Percentiles rank a stretch among this genome's conserved stretches.
These are phyloP conservation scores for Pogonophryne albipinna DNA, from an alignment of 2,797 vertebrate species.

Conservation along the genomic window DNA sequence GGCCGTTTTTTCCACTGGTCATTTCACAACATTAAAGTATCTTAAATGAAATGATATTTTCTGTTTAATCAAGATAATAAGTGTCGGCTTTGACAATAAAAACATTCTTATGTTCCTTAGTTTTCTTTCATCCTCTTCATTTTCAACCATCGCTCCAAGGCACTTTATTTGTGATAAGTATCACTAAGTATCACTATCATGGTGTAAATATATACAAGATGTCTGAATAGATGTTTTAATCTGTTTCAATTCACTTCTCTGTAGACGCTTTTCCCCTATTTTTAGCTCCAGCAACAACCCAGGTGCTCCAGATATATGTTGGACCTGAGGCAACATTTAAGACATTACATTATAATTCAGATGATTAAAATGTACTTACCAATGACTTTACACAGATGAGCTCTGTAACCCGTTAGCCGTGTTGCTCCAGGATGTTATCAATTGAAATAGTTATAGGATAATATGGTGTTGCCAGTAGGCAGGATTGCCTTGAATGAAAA, in stretches of 20 bases:
- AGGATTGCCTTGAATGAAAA: conserved; percentile 30
- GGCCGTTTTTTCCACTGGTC: background rate
- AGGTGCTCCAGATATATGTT: background rate
- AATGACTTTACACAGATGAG: background rate
- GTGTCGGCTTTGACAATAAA: background rate
- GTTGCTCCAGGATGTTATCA: background rate
- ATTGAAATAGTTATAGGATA: background rate
- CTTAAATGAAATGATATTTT: background rate
- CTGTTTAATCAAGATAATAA: background rate
- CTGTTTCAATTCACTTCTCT: background rate
- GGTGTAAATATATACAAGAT: background rate
- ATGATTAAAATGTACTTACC: conserved; percentile 50
- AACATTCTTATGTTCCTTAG: background rate
- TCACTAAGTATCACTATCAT: no score
- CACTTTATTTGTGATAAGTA: background rate
- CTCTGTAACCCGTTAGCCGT: background rate
- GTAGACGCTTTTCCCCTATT: background rate
- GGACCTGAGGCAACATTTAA: background rate
- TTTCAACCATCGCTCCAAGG: background rate
- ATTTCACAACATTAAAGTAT: conserved; percentile 4
- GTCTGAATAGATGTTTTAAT: background rate
- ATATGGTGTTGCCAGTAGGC: background rate
- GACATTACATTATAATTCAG: background rate
- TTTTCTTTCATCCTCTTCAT: background rate
- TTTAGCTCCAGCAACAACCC: background rate